A percentile compares a stretch with the other conserved stretches of the same genome.
These are phyloP conservation scores for Characodon lateralis DNA, from an alignment of 2,797 vertebrate genomes.

Conservation along the genomic window DNA sequence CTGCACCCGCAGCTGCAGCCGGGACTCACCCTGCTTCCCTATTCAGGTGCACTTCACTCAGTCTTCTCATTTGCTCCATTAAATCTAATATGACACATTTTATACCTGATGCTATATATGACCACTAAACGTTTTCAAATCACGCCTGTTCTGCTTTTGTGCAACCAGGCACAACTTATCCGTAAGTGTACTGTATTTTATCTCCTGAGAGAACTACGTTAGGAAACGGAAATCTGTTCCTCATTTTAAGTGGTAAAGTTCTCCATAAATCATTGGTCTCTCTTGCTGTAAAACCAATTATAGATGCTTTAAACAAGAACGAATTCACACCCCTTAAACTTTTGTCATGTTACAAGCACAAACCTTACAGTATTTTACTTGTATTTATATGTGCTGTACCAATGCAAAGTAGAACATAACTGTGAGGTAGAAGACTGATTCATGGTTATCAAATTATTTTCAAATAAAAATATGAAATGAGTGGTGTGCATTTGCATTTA, in stretches of 20 bases:
- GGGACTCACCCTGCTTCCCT: conserved; percentile 76
- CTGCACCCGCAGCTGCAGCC: conserved; percentile 79
- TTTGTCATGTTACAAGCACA: not conserved
- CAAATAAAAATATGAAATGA: not conserved
- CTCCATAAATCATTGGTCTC: not conserved
- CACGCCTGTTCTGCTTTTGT: not conserved
- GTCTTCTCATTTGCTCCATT: not conserved
- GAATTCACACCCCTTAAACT: not conserved
- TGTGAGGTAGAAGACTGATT: not conserved
- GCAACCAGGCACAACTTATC: not conserved
- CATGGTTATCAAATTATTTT: not conserved
- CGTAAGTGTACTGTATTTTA: too few species aligned
- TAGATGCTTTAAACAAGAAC: not conserved
- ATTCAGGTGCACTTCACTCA: conserved; percentile 73
- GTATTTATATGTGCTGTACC: not conserved
- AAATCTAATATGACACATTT: not conserved
- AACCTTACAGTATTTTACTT: too few species aligned
- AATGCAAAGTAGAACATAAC: not conserved
- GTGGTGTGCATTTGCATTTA: not conserved
- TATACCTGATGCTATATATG: not conserved
- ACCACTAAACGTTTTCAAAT: not conserved
- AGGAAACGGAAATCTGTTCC: not conserved
- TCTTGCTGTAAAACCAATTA: not conserved
- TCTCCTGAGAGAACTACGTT: not conserved
- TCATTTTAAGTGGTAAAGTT: not conserved